Base-by-base conservation (phyloP, 1,140 invertebrate genomes). In the Drosophila rufa region DNA sequence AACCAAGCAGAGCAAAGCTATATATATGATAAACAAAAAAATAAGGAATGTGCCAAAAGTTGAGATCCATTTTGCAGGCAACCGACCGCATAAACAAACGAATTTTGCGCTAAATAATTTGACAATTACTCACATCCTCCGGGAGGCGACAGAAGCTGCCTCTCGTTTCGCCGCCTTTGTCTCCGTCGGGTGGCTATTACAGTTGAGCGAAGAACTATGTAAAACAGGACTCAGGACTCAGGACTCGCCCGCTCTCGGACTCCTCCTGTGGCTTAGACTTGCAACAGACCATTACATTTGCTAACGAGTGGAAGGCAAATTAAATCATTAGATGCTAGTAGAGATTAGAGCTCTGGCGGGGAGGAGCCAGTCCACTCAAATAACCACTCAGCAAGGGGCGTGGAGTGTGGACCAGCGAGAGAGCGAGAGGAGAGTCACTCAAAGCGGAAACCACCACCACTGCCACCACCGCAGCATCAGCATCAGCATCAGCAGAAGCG, bases 71-170 rank as follows among this genome's bases (percentile, higher is more conserved):
- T 92, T 91, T 55, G 71, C 22, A 79, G 60, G 71, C 91, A 91
- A 65, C 91, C 87, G 79, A 85, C 79, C 91, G 80, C 68, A 82
- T 75, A 92, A 79, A 75, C 91, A 92, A 91, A 92, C 82, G 92
- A 92, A 92, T 90, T 92, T 92, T 92, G 80, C 91, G 89, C 89
- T 92, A 92, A 92, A 92, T 92, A 92, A 92, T 92, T 92, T 92
- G 91, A 92, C 89, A 92, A 92, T 92, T 92, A 92, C 91, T 92
- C 91, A 92, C 91, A 92, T 92, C 75, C 85, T 69, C 50, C 48
- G n/a, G 46, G 50, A 48, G 14, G 6, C 4, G 27, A 7, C 27
- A 38, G 61, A 19, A 48, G 60, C 45, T 17, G 14, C 36, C 30
- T 25, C n/a, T 33, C n/a, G 27, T 33, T 19, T 6, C 53, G 12